Conservation (phyloP, 2,888 invertebrate genomes). For the Noctua janthina region DNA sequence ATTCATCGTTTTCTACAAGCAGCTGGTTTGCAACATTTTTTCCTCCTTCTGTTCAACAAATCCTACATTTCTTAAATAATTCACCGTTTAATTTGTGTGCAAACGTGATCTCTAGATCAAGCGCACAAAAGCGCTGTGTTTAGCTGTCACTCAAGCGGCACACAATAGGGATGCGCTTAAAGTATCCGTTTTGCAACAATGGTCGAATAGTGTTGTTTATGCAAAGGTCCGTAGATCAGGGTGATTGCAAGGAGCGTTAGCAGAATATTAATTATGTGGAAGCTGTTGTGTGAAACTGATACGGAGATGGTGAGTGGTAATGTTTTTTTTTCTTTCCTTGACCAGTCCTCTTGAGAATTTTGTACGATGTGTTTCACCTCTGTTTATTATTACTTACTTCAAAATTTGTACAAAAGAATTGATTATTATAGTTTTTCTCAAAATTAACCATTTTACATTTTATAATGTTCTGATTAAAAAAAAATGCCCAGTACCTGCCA, state of each 20-base stretch:
- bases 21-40: not conserved
- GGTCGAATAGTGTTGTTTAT: constrained; percentile 69
- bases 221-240: constrained; percentile 79
- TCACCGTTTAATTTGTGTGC: constrained; percentile 61
- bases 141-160: constrained; percentile 81
- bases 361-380: not conserved
- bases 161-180: constrained; percentile 81
- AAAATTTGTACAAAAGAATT: not conserved
- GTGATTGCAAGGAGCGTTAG: constrained; percentile 77
- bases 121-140: constrained; percentile 77
- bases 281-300: constrained; percentile 22
- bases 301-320: not conserved
- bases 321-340: not conserved
- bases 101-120: constrained; percentile 61
- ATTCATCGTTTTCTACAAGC: not conserved
- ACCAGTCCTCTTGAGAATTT: not conserved
- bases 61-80: constrained; percentile 57
- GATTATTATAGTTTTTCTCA: not conserved
- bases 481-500: not conserved
- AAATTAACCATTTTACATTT: not conserved
- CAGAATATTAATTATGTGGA: constrained; percentile 65
- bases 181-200: constrained; percentile 79
- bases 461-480: not conserved
- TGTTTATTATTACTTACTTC: not conserved
- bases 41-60: constrained; percentile 4